These are phyloP conservation scores for Mythimna loreyi DNA, from an alignment of 2,888 invertebrate genomes.

Conservation along the genomic window DNA sequence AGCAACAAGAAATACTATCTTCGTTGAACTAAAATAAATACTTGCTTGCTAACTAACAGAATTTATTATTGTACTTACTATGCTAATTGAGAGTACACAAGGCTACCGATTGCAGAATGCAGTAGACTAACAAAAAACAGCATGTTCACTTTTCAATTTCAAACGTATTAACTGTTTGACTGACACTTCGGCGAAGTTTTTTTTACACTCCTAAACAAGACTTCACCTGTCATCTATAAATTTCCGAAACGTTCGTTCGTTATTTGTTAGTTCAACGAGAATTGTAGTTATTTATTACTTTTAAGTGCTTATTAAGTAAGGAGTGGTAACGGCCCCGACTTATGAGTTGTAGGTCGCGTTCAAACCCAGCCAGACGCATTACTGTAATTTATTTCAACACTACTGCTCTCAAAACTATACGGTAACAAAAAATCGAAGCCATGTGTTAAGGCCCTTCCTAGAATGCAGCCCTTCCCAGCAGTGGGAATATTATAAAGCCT, in stretches of 20 bases:
- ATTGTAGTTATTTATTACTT: slow-evolving; percentile 11
- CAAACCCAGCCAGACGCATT: too few species aligned
- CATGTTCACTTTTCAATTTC: slow-evolving; percentile 36
- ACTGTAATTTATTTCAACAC: too few species aligned
- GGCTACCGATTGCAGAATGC: slow-evolving; percentile 44
- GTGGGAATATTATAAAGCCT: too few species aligned
- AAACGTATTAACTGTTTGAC: slow-evolving; percentile 21
- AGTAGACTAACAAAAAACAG: slow-evolving; percentile 39
- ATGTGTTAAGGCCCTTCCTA: too few species aligned
- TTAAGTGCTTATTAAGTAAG: slow-evolving; percentile 1
- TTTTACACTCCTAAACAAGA: slow-evolving; percentile 22
- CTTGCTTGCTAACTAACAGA: not conserved
- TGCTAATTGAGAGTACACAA: slow-evolving; percentile 38
- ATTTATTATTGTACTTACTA: slow-evolving; percentile 36
- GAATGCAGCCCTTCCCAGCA: too few species aligned
- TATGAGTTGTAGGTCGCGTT: too few species aligned
- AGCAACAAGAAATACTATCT: slow-evolving; percentile 20
- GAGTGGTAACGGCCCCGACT: too few species aligned
- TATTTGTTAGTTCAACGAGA: slow-evolving; percentile 5
- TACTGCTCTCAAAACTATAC: too few species aligned
- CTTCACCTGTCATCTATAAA: slow-evolving; percentile 30
- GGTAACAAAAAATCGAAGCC: too few species aligned
- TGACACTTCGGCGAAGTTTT: slow-evolving; percentile 28
- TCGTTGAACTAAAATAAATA: slow-evolving; percentile 28
- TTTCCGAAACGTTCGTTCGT: slow-evolving; percentile 17